A percentile compares a stretch with the other conserved stretches of the same genome.
phyloP scores from a whole-genome alignment of 2,113 vertebrate genomes.

The Himantopus leucocephalus region DNA sequence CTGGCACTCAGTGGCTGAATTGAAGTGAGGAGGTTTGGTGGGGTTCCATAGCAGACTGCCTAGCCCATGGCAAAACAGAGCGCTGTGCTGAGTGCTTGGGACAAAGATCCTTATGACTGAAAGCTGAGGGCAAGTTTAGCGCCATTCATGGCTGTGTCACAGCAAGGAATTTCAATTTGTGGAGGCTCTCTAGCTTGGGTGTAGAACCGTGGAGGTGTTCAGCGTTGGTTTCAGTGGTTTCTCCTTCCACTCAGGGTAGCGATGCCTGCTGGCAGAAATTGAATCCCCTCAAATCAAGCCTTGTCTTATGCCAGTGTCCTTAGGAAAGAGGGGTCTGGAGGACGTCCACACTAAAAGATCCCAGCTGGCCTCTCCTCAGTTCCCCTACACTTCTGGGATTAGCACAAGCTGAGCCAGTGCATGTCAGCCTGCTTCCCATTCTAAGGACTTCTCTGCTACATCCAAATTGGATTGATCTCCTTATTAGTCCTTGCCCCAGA shows the following conservation, averaged over 20 bases:
- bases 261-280: not conserved
- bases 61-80: not conserved
- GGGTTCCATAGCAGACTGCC: not conserved
- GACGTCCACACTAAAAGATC: not conserved
- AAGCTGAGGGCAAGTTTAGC: not conserved
- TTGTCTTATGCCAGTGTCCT: not conserved
- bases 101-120: not conserved
- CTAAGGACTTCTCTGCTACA: not conserved
- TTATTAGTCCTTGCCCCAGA: not conserved
- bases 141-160: not conserved
- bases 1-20: not conserved
- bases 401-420: not conserved
- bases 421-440: not conserved
- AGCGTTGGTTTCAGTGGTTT: not conserved
- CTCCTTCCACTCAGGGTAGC: not conserved
- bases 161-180: not conserved
- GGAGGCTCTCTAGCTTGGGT: not conserved
- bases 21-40: not conserved
- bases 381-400: not conserved
- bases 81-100: not conserved
- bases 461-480: not conserved
- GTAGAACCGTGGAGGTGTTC: not conserved
- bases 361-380: not conserved
- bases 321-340: not conserved
- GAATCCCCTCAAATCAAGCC: not conserved